Conservation (phyloP, 2,113 vertebrate genomes). For the Clarias batrachus region DNA sequence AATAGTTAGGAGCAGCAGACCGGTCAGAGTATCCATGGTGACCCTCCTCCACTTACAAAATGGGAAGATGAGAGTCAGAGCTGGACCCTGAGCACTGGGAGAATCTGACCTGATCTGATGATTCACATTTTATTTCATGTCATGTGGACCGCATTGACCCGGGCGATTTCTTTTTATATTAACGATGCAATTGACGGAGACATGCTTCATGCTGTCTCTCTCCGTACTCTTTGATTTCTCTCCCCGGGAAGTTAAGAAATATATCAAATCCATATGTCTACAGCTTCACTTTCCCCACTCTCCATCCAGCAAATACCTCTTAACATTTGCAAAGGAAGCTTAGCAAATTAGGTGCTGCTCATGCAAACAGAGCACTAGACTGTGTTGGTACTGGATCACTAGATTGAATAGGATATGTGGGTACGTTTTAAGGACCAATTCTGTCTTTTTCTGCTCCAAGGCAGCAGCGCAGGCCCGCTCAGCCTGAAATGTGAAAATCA, state of each 20-base stretch:
- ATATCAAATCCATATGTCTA: not conserved
- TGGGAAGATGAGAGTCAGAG: too few relatives aligned
- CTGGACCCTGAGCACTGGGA: too few relatives aligned
- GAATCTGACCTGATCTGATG: too few relatives aligned
- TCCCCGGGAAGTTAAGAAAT: not conserved
- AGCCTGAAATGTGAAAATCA: constrained; percentile 63
- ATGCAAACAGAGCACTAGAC: constrained; percentile 2
- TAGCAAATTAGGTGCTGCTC: not conserved
- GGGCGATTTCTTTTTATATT: not conserved
- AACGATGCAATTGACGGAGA: not conserved
- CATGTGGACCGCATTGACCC: not conserved
- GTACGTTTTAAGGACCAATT: constrained; percentile 45
- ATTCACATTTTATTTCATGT: too few relatives aligned
- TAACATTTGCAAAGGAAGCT: not conserved
- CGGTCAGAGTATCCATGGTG: too few relatives aligned
- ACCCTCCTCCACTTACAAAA: too few relatives aligned
- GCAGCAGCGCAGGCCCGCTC: constrained; percentile 46
- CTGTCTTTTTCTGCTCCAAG: constrained; percentile 59
- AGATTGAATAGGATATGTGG: not conserved
- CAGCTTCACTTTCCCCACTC: not conserved
- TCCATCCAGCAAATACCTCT: not conserved
- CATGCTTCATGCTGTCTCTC: not conserved
- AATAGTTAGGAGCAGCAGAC: too few relatives aligned
- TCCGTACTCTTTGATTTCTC: not conserved
- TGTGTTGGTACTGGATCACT: not conserved